phyloP scores from a whole-genome alignment of 2,113 vertebrate species.

The Clarias magur region DNA sequence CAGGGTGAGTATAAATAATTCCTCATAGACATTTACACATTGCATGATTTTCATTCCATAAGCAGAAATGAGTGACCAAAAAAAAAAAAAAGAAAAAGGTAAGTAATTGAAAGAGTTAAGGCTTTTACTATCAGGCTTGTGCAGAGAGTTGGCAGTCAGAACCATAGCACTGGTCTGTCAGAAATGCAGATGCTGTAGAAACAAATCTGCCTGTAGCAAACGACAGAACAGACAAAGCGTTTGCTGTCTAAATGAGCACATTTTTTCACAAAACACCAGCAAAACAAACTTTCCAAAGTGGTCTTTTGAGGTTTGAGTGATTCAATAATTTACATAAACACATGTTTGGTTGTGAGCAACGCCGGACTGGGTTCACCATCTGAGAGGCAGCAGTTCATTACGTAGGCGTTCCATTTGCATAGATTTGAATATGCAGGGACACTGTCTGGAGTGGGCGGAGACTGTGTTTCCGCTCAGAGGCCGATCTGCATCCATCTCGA shows the following conservation, averaged over 20 bases:
- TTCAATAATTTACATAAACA: slow-evolving; percentile 66
- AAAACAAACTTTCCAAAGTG: slow-evolving; percentile 46
- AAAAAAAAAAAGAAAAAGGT: background rate
- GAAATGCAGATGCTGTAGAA: slow-evolving; percentile 24
- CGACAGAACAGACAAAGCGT: slow-evolving; percentile 21
- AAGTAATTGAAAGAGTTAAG: slow-evolving; percentile 24
- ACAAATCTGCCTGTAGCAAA: slow-evolving; percentile 37
- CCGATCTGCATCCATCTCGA: slow-evolving; percentile 25
- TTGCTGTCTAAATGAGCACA: slow-evolving; percentile 9
- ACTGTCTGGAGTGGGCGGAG: slow-evolving; percentile 43
- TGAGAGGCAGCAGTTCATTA: slow-evolving; percentile 56
- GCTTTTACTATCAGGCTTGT: slow-evolving; percentile 41
- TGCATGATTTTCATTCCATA: slow-evolving; percentile 14
- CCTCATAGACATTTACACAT: slow-evolving; percentile 3
- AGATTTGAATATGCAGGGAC: slow-evolving; percentile 64
- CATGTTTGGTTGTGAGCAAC: slow-evolving; percentile 53
- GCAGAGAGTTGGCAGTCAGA: slow-evolving; percentile 24
- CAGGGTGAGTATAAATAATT: slow-evolving; percentile 34
- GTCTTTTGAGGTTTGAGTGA: slow-evolving; percentile 50
- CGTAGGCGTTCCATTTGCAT: slow-evolving; percentile 67
- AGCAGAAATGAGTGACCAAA: slow-evolving; percentile 16
- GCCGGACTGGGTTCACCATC: slow-evolving; percentile 59
- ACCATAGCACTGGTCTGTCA: slow-evolving; percentile 10
- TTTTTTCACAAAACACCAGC: slow-evolving; percentile 25
- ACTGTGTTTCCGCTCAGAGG: slow-evolving; percentile 49